Evolutionary conservation across 1,140 invertebrate species (phyloP), one percentile per base, ranked within the genome.

Genomic region (Drosophila sp.): DNA sequence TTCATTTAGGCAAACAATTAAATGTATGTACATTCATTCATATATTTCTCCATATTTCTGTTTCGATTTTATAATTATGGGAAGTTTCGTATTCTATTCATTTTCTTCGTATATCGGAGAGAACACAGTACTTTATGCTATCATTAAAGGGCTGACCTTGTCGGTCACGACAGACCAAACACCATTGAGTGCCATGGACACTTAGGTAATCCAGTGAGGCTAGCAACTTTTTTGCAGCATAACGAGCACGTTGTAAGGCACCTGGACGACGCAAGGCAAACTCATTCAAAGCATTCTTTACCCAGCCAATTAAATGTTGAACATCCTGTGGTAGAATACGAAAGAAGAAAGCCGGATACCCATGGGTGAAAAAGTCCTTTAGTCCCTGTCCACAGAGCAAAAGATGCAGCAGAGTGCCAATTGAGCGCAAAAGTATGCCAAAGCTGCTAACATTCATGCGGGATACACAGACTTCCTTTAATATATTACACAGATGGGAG

Each of bases 301-400:
- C 3, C 56, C 64, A 71, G 8, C 27, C 25, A 23, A 17, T n/a
- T 1, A 71, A 33, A 17, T 23, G 11, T 7, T 29, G 10, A 3
- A 29, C 57, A 32, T 74, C 57, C 44, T 27, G 23, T 8, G 67
- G 35, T 38, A 38, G 25, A 3, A 74, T 41, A 7, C 67, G 56
- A 56, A 74, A 74, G 35, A 32, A 65, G 4, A 23, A 56, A 0
- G 30, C 11, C 1, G 60, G 56, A 30, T 74, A 74, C 1, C 72
- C 67, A 11, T 29, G 33, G 23, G 8, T 8, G 1, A 55, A 29
- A 11, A 70, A 74, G 35, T 56, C 56, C 1, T 5, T 25, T 3
- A 70, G n/a, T 17, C 62, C 63, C n/a, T 50, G 62, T 23, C 60
- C 54, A 32, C 72, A 74, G 0, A 74, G 61, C 47, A 54, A 23